Percentiles rank a stretch among this genome's conserved stretches.
Evolutionary conservation across 2,113 vertebrate species (phyloP).

Genomic region (Scatophagus argus): DNA sequence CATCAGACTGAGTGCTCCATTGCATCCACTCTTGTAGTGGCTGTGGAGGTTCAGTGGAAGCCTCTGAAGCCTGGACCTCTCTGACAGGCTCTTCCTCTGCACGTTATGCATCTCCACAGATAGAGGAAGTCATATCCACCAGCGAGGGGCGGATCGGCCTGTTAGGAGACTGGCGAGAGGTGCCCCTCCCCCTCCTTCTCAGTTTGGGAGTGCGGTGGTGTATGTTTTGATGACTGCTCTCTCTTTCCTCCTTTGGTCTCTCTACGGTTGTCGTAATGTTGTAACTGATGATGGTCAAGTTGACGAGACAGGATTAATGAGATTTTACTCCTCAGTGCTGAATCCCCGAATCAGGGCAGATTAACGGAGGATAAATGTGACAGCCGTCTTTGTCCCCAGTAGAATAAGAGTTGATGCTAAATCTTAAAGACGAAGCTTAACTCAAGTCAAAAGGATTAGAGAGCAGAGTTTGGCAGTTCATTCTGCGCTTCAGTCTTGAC

Average conservation of each 20-base stretch:
- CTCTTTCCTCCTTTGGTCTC: conserved; percentile 30
- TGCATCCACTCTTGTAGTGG: conserved; percentile 14
- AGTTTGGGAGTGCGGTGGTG: conserved; percentile 78
- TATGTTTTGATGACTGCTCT: conserved; percentile 54
- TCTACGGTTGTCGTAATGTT: not conserved
- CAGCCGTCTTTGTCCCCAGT: not conserved
- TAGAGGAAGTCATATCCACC: conserved; percentile 83
- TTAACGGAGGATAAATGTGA: not conserved
- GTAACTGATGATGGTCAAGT: conserved; percentile 10
- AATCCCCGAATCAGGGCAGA: conserved; percentile 7
- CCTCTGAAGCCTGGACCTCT: conserved; percentile 16
- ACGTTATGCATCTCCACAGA: conserved; percentile 75
- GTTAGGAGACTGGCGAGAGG: conserved; percentile 90
- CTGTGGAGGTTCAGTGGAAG: not conserved
- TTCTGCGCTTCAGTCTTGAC: not conserved
- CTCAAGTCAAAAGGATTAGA: conserved; percentile 1
- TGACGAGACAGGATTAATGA: not conserved
- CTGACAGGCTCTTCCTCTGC: conserved; percentile 50
- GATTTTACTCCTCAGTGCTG: conserved; percentile 1
- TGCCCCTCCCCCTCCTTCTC: conserved; percentile 59
- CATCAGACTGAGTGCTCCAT: not conserved
- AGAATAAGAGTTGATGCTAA: not conserved
- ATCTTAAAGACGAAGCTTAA: not conserved
- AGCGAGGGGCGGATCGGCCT: conserved; percentile 88
- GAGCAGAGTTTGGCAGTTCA: too few relatives aligned